A percentile compares a stretch with the other conserved stretches of the same genome.
Conservation (phyloP, 35 echinoderm and acorn worm genomes). For the Diadema setosum region DNA sequence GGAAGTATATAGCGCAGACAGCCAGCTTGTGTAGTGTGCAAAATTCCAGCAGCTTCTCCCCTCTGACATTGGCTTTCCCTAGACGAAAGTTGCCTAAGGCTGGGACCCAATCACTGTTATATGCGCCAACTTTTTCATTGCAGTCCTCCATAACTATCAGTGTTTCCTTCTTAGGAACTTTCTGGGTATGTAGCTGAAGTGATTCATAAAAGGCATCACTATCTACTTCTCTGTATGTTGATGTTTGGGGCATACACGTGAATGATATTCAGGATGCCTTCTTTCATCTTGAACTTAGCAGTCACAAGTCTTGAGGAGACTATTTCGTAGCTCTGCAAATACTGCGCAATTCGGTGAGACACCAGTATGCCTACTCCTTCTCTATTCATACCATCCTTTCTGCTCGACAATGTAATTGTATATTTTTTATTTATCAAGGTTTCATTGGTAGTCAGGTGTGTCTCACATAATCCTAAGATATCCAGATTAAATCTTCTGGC, state of each 20-base stretch:
- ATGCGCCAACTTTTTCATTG: not conserved
- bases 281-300: no score
- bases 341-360: not conserved
- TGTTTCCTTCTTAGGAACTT: not conserved
- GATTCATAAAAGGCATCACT: not conserved
- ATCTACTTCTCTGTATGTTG: not conserved
- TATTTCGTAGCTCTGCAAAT: no score
- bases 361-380: conserved; percentile 2
- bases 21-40: no score
- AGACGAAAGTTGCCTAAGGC: not conserved
- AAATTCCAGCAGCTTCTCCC: no score
- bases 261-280: no score
- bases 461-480: no score
- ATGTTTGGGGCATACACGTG: no score
- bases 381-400: conserved; percentile 3
- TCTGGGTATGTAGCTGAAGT: not conserved
- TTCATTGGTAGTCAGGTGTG: no score
- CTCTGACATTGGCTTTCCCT: not conserved
- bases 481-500: not conserved
- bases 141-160: not conserved
- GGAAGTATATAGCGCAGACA: no score
- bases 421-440: not conserved
- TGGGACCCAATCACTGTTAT: not conserved
- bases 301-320: no score
- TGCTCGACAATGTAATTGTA: not conserved